Evolutionary conservation across 2,888 invertebrate species (phyloP), one percentile per base, ranked within the genome.

Genomic region (Rhynchonema sp.): DNA sequence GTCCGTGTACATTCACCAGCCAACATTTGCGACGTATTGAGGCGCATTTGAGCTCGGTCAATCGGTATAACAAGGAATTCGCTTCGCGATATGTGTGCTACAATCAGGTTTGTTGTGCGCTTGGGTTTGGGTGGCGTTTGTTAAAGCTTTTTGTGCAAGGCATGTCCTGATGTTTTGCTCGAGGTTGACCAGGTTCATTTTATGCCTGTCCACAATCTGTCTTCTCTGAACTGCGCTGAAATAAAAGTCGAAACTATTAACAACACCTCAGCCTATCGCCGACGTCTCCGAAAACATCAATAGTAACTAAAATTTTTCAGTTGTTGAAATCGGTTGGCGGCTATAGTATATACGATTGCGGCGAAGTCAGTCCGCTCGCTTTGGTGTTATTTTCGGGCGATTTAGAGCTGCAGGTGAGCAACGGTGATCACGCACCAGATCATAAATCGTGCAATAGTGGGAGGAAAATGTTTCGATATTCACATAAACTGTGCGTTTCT

Each of bases 1-100:
- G 57, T 2, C 52, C 46, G 49, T 1, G 49, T 61, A 25, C 30
- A 55, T 30, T 53, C 57, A 38, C 58, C 58, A n/a, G 38, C 22
- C 9, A 46, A 25, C 23, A 28, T 3, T 52, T 29, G 6, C 2
- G 30, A 2, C 27, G 52, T 2, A 17, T 58, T 23, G 58, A 58
- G 52, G 23, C 27, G 22, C 58, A 58, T n/a, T n/a, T 46, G 23
- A 49, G 20, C 22, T 49, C 52, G 2, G 49, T 58, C 2, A 27
- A 29, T 52, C 9, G 17, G 3, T 6, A 25, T 1, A 1, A 2
- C 23, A 3, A 3, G 1, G 28, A 6, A 22, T 22, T 58, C 52
- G 25, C 49, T 1, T 25, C 49, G 2, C 20, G 58, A 26, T 52
- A 28, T 22, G 22, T 58, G 29, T 49, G 49, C 52, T 58, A 52